phyloP scores from a whole-genome alignment of 2,888 invertebrate genomes.

The Pyrrhia umbra region DNA sequence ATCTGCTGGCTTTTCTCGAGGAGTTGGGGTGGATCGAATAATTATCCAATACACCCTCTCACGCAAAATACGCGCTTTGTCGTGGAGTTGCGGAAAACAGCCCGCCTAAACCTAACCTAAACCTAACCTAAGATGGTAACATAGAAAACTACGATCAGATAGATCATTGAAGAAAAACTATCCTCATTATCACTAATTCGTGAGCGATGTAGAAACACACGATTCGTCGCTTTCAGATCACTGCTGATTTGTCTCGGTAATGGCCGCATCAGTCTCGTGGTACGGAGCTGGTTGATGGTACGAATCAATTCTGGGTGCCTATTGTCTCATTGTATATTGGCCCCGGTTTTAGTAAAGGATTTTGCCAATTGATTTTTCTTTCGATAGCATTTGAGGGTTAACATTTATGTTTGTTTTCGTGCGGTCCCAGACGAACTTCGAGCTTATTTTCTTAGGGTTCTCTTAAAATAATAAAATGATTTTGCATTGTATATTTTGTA shows the following conservation, averaged over 20 bases:
- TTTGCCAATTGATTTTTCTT: conserved; percentile 22
- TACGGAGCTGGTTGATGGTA: conserved; percentile 53
- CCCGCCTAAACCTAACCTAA: neutral
- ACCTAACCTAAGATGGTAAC: neutral
- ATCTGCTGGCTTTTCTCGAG: too few relatives aligned
- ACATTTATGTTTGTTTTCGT: neutral
- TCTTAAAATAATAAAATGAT: too few relatives aligned
- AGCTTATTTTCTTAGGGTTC: too few relatives aligned
- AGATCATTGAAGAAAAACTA: conserved; percentile 49
- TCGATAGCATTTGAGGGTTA: neutral
- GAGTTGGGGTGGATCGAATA: too few relatives aligned
- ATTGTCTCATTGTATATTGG: conserved; percentile 63
- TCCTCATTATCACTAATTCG: conserved; percentile 65
- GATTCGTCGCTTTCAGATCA: conserved; percentile 61
- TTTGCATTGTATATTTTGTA: too few relatives aligned
- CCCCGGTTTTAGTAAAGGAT: conserved; percentile 40
- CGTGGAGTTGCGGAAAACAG: too few relatives aligned
- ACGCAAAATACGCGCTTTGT: too few relatives aligned
- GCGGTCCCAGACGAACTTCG: too few relatives aligned
- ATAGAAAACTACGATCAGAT: conserved; percentile 16
- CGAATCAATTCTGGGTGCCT: conserved; percentile 65
- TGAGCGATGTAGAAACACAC: conserved; percentile 63
- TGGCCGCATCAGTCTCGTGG: conserved; percentile 65
- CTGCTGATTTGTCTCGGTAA: conserved; percentile 70
- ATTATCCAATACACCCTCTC: too few relatives aligned